Base-by-base conservation (phyloP, 2,113 vertebrate species). In the Chroicocephalus ridibundus region DNA sequence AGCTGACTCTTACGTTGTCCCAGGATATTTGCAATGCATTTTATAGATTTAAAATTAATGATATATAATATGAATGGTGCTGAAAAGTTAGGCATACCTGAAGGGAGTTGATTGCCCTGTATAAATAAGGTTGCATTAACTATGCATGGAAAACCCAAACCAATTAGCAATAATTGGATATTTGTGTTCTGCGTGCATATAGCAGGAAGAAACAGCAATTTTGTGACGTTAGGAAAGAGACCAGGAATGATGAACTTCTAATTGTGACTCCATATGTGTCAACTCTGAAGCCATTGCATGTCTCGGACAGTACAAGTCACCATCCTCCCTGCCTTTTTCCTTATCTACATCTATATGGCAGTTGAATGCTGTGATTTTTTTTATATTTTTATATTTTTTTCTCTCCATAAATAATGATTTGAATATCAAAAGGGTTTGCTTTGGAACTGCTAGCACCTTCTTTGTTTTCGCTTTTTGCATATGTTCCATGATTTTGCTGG, bases 381-480 rank as follows among this genome's bases (percentile, higher is more conserved):
- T 2, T 15, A 68, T 55, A 42, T 42, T 21, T 44, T 29, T 19
- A 9, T 40, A 13, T 75, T 40, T 68, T 46, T 1, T 11, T 51
- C 29, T 62, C 26, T 36, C 6, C 26, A 57, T 29, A 76, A 85
- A 66, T 44, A 60, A 74, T 29, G 3, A 68, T 87, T 80, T 80
- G 58, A 87, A 89, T 95, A 94, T 94, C 62, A 82, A 71, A 91
- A 69, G 40, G 11, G 76, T 94, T 78, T 94, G 17, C 57, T 68
- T 82, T 92, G 88, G 78, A 88, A 91, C 27, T 65, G 47, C 25
- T 47, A 44, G 21, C 80, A 49, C 13, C 9, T 32, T 31, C 65
- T 88, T 86, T 89, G 52, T 14, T 82, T 95, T 65, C 61, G 6
- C 34, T 82, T 85, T 91, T 78, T 85, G 70, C 44, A 38, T 89